Conservation (phyloP, 2,888 invertebrate species). For the Heliconius hortense region DNA sequence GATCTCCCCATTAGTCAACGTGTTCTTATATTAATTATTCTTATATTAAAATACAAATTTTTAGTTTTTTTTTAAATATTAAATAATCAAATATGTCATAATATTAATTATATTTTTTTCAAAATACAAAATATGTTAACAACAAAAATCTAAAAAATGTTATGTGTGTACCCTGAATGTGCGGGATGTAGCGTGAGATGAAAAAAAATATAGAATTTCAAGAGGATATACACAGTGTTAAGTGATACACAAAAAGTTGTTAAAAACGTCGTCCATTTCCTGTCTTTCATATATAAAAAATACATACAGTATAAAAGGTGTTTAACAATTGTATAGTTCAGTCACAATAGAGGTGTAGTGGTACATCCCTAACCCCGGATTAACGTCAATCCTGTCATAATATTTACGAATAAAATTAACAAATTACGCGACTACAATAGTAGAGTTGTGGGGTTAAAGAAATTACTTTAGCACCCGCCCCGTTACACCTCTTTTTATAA, state of each 20-base stretch:
- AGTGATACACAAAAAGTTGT: background rate
- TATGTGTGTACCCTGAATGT: no score
- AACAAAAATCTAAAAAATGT: no score
- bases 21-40: no score
- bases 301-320: slow-evolving; percentile 11
- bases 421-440: slow-evolving; percentile 31
- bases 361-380: slow-evolving; percentile 38
- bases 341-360: slow-evolving; percentile 39
- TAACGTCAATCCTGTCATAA: slow-evolving; percentile 42
- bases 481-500: slow-evolving; percentile 5
- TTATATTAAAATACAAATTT: no score
- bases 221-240: background rate
- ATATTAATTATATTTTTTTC: no score
- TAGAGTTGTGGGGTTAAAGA: background rate
- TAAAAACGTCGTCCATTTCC: background rate
- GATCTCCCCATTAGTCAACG: no score
- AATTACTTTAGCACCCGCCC: slow-evolving; percentile 3
- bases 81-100: no score
- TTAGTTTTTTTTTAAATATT: no score
- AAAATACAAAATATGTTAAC: no score
- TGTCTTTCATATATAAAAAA: background rate
- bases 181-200: no score
- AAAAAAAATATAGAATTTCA: background rate
- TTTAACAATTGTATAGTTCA: slow-evolving; percentile 24
- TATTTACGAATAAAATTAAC: slow-evolving; percentile 44